These are phyloP conservation scores for Hozukius guyotensis DNA, from an alignment of 2,797 vertebrate species.

Conservation along the genomic window DNA sequence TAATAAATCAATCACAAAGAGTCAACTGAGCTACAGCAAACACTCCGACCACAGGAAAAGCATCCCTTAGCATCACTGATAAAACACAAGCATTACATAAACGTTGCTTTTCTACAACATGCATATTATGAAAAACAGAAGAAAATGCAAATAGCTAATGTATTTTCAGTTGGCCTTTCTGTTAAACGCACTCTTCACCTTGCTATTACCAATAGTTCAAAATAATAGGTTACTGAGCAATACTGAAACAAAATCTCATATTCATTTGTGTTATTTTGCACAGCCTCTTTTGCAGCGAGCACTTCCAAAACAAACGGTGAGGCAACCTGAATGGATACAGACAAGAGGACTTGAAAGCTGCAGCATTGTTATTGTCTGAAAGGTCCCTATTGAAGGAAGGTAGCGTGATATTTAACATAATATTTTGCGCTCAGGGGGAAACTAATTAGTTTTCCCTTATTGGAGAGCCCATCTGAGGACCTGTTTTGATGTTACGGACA, in stretches of 20 bases:
- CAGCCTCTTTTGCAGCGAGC: constrained; percentile 17
- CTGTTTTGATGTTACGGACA: constrained; percentile 33
- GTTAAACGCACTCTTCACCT: neutral
- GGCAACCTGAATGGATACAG: constrained; percentile 39
- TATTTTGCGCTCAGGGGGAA: constrained; percentile 41
- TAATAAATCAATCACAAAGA: constrained; percentile 32
- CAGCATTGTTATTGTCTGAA: constrained; percentile 60
- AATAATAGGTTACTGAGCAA: neutral
- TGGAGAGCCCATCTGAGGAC: constrained; percentile 44
- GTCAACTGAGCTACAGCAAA: constrained; percentile 16
- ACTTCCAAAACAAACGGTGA: constrained; percentile 32
- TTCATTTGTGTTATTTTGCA: constrained; percentile 24
- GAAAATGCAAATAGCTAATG: neutral
- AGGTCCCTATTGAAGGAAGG: constrained; percentile 54
- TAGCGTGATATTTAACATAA: constrained; percentile 47
- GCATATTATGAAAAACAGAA: neutral
- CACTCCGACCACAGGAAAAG: neutral
- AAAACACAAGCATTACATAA: neutral
- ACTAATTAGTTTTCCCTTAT: constrained; percentile 54
- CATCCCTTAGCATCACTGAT: neutral
- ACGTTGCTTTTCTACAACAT: neutral
- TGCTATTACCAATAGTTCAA: neutral
- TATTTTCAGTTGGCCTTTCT: neutral
- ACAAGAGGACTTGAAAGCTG: constrained; percentile 65
- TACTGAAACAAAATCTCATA: constrained; percentile 17